Percentiles rank a stretch among this genome's conserved stretches.
Conservation (phyloP, 2,113 vertebrate species). For the Sphaerodactylus townsendi region DNA sequence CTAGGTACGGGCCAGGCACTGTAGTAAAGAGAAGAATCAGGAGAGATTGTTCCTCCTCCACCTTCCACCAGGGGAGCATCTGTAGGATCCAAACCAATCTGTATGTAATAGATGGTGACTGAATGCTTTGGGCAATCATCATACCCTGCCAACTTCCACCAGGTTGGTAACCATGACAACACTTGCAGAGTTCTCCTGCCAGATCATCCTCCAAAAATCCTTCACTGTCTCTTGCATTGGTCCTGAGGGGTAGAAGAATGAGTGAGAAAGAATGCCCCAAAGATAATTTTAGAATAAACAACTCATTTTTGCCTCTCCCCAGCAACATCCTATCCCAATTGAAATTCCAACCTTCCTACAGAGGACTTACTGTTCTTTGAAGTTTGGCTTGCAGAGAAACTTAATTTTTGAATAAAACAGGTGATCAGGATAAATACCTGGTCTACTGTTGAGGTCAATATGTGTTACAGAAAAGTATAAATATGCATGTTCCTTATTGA, state of each 20-base stretch:
- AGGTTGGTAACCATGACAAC: constrained; percentile 99
- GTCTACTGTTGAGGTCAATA: background rate
- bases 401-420: background rate
- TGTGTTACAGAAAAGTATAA: background rate
- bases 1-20: too few species aligned
- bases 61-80: too few species aligned
- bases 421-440: background rate
- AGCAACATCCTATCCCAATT: background rate
- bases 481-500: background rate
- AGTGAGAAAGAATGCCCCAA: constrained; percentile 28
- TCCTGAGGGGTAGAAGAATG: constrained; percentile 73
- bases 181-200: constrained; percentile 96
- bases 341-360: background rate
- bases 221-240: constrained; percentile 98
- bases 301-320: background rate
- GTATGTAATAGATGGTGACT: background rate
- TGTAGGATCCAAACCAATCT: background rate
- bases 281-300: background rate
- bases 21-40: too few species aligned
- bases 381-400: fast-evolving
- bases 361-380: background rate
- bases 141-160: constrained; percentile 98
- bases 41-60: too few species aligned
- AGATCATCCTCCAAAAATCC: constrained; percentile 99
- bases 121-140: constrained; percentile 44